Evolutionary conservation across 2,797 vertebrate genomes (phyloP).

Genomic region (Podarcis lilfordi): DNA sequence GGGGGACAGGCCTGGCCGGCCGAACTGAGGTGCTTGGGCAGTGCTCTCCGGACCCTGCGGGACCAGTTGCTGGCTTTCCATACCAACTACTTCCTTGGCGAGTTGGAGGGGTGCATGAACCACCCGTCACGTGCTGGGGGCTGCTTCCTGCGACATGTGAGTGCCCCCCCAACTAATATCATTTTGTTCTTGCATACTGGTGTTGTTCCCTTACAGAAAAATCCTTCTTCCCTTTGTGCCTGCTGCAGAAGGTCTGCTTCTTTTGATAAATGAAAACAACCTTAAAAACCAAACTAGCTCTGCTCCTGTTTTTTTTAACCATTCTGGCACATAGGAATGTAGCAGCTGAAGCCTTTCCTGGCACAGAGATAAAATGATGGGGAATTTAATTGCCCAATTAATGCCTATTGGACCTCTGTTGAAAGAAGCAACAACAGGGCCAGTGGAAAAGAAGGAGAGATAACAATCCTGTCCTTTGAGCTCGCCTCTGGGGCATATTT

Average conservation of each 20-base stretch:
- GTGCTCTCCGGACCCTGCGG: slow-evolving; percentile 81
- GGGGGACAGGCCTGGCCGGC: slow-evolving; percentile 79
- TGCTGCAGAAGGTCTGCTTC: background rate
- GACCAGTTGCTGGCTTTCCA: slow-evolving; percentile 84
- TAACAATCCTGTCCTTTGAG: background rate
- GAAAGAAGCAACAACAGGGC: background rate
- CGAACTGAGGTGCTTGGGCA: slow-evolving; percentile 78
- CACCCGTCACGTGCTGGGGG: slow-evolving; percentile 87
- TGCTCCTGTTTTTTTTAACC: background rate
- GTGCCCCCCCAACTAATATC: slow-evolving; percentile 19
- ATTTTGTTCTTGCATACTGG: background rate
- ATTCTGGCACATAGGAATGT: background rate
- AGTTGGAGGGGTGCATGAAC: slow-evolving; percentile 86
- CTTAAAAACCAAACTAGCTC: no score
- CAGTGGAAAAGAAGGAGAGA: background rate
- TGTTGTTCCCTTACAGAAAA: background rate
- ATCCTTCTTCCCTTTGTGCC: background rate
- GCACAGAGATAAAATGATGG: background rate
- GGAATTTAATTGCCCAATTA: background rate
- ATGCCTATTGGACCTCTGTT: background rate
- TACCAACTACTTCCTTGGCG: slow-evolving; percentile 82
- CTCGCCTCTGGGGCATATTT: background rate
- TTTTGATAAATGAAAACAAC: background rate
- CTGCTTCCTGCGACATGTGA: slow-evolving; percentile 90
- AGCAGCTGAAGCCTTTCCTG: background rate